Conservation (phyloP, 1,140 invertebrate species). For the Physella acuta region DNA sequence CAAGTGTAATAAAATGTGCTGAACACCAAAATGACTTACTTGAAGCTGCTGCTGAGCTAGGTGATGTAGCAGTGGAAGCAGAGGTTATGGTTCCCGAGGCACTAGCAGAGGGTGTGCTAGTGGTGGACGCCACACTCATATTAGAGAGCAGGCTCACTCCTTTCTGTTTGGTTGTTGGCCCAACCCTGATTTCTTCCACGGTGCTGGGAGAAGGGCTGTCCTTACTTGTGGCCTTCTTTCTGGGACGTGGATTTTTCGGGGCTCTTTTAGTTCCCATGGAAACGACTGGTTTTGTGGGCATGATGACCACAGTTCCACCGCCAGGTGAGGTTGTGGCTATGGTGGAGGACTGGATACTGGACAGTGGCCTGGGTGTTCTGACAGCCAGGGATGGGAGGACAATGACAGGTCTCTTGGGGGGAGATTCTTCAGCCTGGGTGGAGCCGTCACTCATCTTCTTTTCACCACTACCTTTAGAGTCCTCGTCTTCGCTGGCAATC, state of each 20-base stretch:
- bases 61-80: not conserved
- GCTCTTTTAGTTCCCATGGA: slow-evolving; percentile 23
- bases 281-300: slow-evolving; percentile 26
- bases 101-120: not conserved
- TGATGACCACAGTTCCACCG: slow-evolving; percentile 23
- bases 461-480: not conserved
- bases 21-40: not conserved
- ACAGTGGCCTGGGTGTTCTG: slow-evolving; percentile 15
- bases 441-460: slow-evolving; percentile 18
- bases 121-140: not conserved
- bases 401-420: slow-evolving; percentile 19
- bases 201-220: not conserved
- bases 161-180: slow-evolving; percentile 2
- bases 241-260: slow-evolving; percentile 8
- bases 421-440: slow-evolving; percentile 8
- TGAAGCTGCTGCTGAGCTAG: not conserved
- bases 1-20: not conserved
- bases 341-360: slow-evolving; percentile 15
- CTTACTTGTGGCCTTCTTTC: slow-evolving; percentile 11
- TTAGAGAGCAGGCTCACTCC: slow-evolving; percentile 14
- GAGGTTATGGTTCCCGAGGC: not conserved
- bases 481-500: slow-evolving; percentile 11
- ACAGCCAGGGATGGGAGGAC: slow-evolving; percentile 23
- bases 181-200: not conserved
- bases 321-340: slow-evolving; percentile 21